Evolutionary conservation across 2,113 vertebrate species (phyloP).

Genomic region (Callaeas wilsoni): DNA sequence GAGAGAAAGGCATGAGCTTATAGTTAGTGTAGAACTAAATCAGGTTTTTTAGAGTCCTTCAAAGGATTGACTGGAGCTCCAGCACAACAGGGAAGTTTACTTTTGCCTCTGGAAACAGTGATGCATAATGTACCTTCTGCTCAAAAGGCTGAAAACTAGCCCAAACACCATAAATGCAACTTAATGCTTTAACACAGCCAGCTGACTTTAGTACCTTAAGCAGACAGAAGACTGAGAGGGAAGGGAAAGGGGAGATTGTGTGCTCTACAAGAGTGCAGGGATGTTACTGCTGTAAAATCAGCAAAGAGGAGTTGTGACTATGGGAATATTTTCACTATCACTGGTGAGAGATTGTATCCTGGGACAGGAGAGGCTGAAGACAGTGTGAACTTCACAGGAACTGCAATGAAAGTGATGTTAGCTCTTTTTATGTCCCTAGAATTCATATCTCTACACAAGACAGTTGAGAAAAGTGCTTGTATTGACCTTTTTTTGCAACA

Average conservation of each 20-base stretch:
- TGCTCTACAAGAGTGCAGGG: not conserved
- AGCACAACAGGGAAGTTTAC: not conserved
- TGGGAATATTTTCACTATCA: not conserved
- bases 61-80: not conserved
- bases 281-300: not conserved
- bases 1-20: not conserved
- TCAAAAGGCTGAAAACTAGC: not conserved
- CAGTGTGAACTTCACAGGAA: not conserved
- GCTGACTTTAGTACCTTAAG: not conserved
- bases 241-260: not conserved
- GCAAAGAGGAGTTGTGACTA: rapidly evolving
- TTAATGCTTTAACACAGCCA: not conserved
- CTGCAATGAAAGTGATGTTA: not conserved
- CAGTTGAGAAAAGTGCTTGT: not conserved
- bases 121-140: not conserved
- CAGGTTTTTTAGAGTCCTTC: not conserved
- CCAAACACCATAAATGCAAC: not conserved
- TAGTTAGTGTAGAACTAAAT: not conserved
- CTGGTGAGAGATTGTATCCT: not conserved
- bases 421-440: not conserved
- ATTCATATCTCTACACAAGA: not conserved
- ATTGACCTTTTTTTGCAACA: not conserved
- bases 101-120: not conserved
- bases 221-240: not conserved
- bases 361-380: not conserved